A percentile compares a stretch with the other conserved stretches of the same genome.
These are phyloP conservation scores for Eristalis intricaria DNA, from an alignment of 2,888 invertebrate genomes.

Conservation along the genomic window DNA sequence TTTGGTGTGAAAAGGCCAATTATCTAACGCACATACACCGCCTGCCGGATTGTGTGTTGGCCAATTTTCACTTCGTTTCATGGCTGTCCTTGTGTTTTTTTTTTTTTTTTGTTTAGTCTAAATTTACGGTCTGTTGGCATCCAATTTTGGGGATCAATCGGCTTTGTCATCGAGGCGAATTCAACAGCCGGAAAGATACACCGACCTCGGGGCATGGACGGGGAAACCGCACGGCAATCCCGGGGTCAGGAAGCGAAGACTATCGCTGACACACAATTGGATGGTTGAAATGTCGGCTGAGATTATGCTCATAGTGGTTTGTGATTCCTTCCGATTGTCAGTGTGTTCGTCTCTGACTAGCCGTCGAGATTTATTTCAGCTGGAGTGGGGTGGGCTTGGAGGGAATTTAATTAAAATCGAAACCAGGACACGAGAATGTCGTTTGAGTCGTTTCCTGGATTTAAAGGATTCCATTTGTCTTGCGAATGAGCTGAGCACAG, in stretches of 20 bases:
- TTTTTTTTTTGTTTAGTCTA: conserved; percentile 32
- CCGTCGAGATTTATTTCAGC: conserved; percentile 5
- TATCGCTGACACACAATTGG: not conserved
- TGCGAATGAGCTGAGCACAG: not conserved
- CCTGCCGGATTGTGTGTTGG: conserved; percentile 12
- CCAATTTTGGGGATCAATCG: conserved; percentile 61
- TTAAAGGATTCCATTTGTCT: not conserved
- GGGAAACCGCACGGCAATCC: conserved; percentile 15
- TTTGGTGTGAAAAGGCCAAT: conserved; percentile 66
- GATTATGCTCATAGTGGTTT: conserved; percentile 54
- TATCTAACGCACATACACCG: conserved; percentile 35
- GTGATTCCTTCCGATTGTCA: conserved; percentile 20
- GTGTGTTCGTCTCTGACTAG: not conserved
- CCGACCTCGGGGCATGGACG: not conserved
- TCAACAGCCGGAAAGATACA: conserved; percentile 9
- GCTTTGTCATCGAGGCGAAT: conserved; percentile 46
- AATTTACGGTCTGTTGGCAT: conserved; percentile 59
- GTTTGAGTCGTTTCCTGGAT: not conserved
- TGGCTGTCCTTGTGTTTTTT: conserved; percentile 16
- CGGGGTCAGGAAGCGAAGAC: not conserved
- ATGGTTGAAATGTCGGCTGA: conserved; percentile 49
- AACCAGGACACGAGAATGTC: conserved; percentile 21
- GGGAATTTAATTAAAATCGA: conserved; percentile 56
- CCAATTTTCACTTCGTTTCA: conserved; percentile 43
- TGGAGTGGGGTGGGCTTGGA: not conserved